phyloP scores from a whole-genome alignment of 2,113 vertebrate genomes.

The Uropsilus gracilis region DNA sequence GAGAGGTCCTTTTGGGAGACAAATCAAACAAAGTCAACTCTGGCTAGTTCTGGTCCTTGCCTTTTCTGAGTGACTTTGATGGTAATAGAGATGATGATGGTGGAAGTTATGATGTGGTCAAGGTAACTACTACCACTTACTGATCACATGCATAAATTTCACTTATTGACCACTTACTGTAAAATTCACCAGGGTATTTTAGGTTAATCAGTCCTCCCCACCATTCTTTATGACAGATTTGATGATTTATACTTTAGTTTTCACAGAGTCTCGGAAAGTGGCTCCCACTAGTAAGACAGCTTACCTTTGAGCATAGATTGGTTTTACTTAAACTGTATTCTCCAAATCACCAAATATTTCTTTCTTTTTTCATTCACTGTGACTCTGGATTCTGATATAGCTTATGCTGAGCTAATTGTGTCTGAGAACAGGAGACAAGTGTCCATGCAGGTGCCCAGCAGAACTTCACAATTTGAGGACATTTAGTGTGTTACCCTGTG shows the following conservation, averaged over 20 bases:
- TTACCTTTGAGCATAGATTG: not conserved
- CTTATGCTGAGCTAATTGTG: no score
- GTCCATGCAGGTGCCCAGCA: no score
- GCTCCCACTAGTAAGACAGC: not conserved
- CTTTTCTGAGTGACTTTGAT: not conserved
- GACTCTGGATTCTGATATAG: no score
- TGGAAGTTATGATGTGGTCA: no score
- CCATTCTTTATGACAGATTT: not conserved
- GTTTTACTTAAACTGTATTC: not conserved
- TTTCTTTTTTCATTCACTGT: no score
- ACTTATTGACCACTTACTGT: not conserved
- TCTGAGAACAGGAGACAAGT: no score
- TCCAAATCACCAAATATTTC: not conserved
- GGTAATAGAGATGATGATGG: not conserved
- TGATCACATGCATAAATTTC: no score
- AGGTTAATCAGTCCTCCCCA: not conserved
- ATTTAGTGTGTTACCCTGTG: no score
- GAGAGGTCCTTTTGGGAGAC: not conserved
- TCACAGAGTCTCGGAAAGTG: not conserved
- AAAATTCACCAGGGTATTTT: rapidly evolving
- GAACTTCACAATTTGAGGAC: no score
- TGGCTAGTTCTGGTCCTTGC: not conserved
- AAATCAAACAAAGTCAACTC: not conserved
- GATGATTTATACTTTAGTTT: not conserved
- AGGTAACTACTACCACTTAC: not conserved